Percentiles rank a stretch among this genome's conserved stretches.
phyloP scores from a whole-genome alignment of 1,140 invertebrate genomes.

The Sitodiplosis mosellana region DNA sequence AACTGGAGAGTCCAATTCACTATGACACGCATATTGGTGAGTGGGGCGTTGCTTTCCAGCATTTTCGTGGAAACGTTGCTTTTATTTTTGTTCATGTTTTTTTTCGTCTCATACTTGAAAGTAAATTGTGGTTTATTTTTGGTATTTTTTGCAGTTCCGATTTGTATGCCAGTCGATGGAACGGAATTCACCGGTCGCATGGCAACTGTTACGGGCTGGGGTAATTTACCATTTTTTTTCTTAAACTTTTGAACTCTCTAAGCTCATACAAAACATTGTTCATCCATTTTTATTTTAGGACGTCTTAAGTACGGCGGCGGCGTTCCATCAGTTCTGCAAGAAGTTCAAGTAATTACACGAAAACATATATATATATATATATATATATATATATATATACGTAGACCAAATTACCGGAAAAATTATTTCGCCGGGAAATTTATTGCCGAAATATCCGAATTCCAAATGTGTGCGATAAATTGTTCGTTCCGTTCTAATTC shows the following conservation, averaged over 20 bases:
- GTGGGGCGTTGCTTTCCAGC: too few species aligned
- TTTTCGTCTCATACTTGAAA: too few species aligned
- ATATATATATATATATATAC: background rate
- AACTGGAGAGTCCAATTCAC: slow-evolving; percentile 63
- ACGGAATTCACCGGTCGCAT: slow-evolving; percentile 64
- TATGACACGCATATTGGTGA: slow-evolving; percentile 68
- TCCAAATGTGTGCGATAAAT: background rate
- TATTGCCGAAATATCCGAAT: background rate
- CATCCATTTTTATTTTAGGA: too few species aligned
- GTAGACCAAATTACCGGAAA: too few species aligned
- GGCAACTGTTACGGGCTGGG: slow-evolving; percentile 69
- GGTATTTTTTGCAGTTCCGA: slow-evolving; percentile 47
- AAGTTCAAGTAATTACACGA: slow-evolving; percentile 58
- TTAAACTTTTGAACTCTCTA: too few species aligned
- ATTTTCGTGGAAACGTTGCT: too few species aligned
- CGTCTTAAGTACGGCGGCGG: slow-evolving; percentile 56
- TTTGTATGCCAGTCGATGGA: slow-evolving; percentile 72
- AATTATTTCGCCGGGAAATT: too few species aligned
- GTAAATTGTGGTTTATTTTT: too few species aligned
- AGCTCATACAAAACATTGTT: background rate
- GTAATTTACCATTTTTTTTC: too few species aligned
- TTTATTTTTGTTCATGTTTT: too few species aligned
- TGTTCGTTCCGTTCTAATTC: background rate
- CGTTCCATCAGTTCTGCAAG: slow-evolving; percentile 73
- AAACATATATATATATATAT: background rate